Evolutionary conservation across 2,113 vertebrate species (phyloP), one percentile per base, ranked within the genome.

Genomic region (Bos javanicus): DNA sequence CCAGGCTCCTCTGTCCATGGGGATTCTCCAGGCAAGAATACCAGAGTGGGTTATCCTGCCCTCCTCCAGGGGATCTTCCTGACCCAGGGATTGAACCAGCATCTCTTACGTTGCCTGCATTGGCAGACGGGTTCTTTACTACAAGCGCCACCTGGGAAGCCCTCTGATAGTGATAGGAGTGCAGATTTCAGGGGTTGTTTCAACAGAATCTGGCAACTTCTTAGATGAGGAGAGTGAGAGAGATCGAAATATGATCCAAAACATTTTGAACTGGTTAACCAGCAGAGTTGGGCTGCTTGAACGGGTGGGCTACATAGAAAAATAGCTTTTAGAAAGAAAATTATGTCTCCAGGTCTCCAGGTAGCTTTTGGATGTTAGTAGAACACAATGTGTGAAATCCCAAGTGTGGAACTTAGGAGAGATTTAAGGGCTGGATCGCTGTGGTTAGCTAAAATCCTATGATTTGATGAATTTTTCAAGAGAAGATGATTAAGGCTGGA

Each of bases 391-490:
- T 60, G 9, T 19, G 43, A 6, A 59, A 57, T 87, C 3, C 12
- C 1, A n/a, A 48, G 9, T 48, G 2, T 9, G 14, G 48, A 87
- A 16, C 0, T 76, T 67, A n/a, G 16, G 28, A 90, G 67, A 60
- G 30, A 67, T 67, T 50, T 62, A 56, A 28, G 16, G 14, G 26
- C 57, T 86, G n/a, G 23, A 46, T 93, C 57, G 26, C 5, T 82
- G 36, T 78, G 5, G 4, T 92, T 67, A n/a, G 71, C 25, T 67
- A 50, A 71, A 76, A 52, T 30, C 36, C 7, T 39, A n/a, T 54
- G 7, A 62, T 76, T 64, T 91, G 64, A 83, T 82, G 13, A 91
- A 81, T 64, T 92, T 95, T 90, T 97, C 33, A 84, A 88, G 19
- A 16, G 6, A 39, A 39, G 39, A 39, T 39, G 39, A 39, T 39